A percentile compares a stretch with the other conserved stretches of the same genome.
These are phyloP conservation scores for Hippocampus mohnikei DNA, from an alignment of 2,113 vertebrate species.

Conservation along the genomic window DNA sequence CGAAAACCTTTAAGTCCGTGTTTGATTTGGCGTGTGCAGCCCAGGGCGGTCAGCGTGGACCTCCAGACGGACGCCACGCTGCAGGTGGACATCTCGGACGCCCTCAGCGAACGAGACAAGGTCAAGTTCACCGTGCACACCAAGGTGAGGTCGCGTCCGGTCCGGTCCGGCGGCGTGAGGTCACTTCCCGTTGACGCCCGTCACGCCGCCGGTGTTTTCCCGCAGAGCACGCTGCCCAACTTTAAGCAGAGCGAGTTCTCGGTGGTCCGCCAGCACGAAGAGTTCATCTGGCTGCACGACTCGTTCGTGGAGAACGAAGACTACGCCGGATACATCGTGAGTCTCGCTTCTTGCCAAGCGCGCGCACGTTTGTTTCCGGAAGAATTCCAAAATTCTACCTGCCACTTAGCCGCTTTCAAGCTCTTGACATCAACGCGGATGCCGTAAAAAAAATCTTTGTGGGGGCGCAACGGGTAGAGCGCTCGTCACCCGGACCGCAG, in stretches of 20 bases:
- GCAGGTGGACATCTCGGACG: constrained; percentile 98
- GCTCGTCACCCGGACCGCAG: too few relatives aligned
- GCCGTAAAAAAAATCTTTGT: too few relatives aligned
- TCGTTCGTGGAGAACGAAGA: constrained; percentile 98
- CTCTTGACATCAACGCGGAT: too few relatives aligned
- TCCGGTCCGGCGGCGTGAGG: background rate
- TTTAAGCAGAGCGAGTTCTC: constrained; percentile 99
- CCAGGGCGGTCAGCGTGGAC: constrained; percentile 92
- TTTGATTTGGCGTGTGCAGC: constrained; percentile 60
- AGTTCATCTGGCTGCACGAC: constrained; percentile 99
- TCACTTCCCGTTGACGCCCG: background rate
- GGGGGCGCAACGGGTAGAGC: too few relatives aligned
- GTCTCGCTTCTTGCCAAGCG: background rate
- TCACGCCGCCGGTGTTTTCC: too few relatives aligned
- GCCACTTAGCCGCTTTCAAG: too few relatives aligned
- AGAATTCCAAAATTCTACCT: too few relatives aligned
- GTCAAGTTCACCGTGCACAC: constrained; percentile 99
- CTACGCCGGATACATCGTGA: constrained; percentile 96
- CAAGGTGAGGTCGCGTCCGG: constrained; percentile 75
- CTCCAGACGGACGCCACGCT: constrained; percentile 93
- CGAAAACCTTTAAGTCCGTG: too few relatives aligned
- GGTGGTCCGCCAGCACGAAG: constrained; percentile 95
- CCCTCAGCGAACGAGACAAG: constrained; percentile 96
- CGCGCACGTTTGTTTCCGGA: too few relatives aligned
- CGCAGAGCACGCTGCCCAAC: constrained; percentile 93